phyloP scores from a whole-genome alignment of 1,140 invertebrate genomes.

The Zaprionus inermis region DNA sequence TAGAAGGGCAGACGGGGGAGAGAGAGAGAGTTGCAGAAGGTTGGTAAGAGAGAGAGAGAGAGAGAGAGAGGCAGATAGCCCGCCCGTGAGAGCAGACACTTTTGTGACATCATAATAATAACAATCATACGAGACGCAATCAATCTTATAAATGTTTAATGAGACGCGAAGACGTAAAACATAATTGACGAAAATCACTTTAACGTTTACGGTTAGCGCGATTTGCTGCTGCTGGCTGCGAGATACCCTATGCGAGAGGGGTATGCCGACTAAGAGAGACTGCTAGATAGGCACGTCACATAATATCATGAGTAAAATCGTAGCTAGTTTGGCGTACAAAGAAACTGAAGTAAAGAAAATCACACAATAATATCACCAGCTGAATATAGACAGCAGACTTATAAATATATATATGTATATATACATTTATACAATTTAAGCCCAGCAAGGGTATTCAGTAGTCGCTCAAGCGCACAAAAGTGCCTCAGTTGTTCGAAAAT shows the following conservation, averaged over 20 bases:
- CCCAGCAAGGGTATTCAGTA: background rate
- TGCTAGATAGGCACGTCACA: too few relatives aligned
- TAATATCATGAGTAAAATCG: too few relatives aligned
- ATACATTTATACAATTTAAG: too few relatives aligned
- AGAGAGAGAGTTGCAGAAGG: background rate
- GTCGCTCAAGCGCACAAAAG: background rate
- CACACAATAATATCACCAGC: too few relatives aligned
- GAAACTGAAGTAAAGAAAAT: too few relatives aligned
- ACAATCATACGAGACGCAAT: constrained; percentile 31
- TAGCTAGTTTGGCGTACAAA: too few relatives aligned
- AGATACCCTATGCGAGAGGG: constrained; percentile 23
- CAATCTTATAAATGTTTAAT: constrained; percentile 76
- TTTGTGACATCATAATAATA: constrained; percentile 62
- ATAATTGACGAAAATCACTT: constrained; percentile 70
- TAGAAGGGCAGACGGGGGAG: background rate
- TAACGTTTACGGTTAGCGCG: constrained; percentile 21
- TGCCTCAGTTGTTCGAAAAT: constrained; percentile 1
- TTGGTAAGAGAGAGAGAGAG: background rate
- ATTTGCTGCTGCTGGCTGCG: background rate
- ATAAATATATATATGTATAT: background rate
- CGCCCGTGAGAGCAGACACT: constrained; percentile 11
- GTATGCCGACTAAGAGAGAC: background rate
- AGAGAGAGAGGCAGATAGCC: background rate
- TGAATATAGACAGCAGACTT: background rate
- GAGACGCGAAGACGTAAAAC: constrained; percentile 56